Conservation (phyloP, 2,888 invertebrate genomes). For the Listrodromus nycthemerus region DNA sequence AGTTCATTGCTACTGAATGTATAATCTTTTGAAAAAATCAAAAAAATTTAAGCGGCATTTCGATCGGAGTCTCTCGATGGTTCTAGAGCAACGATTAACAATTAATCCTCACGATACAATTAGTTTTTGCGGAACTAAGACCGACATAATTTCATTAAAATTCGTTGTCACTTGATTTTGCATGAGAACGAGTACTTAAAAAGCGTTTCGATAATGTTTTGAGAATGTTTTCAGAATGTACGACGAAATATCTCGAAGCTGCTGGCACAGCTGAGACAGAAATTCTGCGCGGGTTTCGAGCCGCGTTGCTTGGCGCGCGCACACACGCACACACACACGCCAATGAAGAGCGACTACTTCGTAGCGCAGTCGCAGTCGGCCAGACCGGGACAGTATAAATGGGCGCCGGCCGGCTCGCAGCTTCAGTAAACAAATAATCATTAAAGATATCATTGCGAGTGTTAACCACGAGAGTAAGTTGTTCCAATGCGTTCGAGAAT, state of each 20-base stretch:
- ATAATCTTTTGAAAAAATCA: too few relatives aligned
- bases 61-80: too few relatives aligned
- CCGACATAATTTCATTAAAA: too few relatives aligned
- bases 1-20: too few relatives aligned
- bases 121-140: too few relatives aligned
- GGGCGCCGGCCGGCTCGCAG: slow-evolving; percentile 38
- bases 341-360: neutral
- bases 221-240: neutral
- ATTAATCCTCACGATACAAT: too few relatives aligned
- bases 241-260: slow-evolving; percentile 1
- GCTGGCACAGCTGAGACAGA: neutral
- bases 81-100: too few relatives aligned
- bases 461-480: neutral
- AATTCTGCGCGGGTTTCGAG: neutral
- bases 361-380: slow-evolving; percentile 36
- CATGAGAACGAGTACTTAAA: too few relatives aligned
- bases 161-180: neutral
- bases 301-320: neutral
- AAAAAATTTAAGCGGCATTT: too few relatives aligned
- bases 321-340: too few relatives aligned
- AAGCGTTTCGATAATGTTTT: too few relatives aligned
- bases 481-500: slow-evolving; percentile 69
- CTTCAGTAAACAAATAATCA: slow-evolving; percentile 51
- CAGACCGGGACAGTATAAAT: slow-evolving; percentile 55
- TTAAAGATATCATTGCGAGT: neutral